Percentiles rank a stretch among this genome's conserved stretches.
Conservation (phyloP, 2,113 vertebrate species). For the Dasyprocta punctata region DNA sequence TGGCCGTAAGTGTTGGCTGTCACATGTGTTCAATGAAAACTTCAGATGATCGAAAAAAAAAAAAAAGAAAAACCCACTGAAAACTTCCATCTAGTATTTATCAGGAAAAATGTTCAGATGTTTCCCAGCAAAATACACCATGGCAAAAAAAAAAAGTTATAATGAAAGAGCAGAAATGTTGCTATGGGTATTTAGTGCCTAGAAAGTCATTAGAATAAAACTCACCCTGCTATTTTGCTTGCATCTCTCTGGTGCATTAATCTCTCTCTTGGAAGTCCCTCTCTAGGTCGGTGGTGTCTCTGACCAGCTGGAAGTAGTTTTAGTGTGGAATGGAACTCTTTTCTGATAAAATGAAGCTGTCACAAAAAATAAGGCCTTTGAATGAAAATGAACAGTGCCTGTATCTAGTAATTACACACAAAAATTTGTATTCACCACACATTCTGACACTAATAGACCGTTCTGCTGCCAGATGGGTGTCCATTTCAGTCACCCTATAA, state of each 20-base stretch:
- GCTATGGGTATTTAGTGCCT: slow-evolving; percentile 15
- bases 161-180: background rate
- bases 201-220: slow-evolving; percentile 63
- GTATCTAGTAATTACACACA: slow-evolving; percentile 82
- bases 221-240: slow-evolving; percentile 50
- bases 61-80: background rate
- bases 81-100: slow-evolving; percentile 26
- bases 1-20: slow-evolving; percentile 34
- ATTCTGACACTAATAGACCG: slow-evolving; percentile 71
- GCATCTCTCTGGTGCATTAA: slow-evolving; percentile 57
- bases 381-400: slow-evolving; percentile 83
- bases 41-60: slow-evolving; percentile 27
- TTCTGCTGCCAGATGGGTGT: slow-evolving; percentile 81
- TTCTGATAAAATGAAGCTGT: slow-evolving; percentile 81
- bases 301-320: slow-evolving; percentile 75
- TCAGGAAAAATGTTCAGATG: slow-evolving; percentile 45
- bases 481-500: background rate
- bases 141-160: background rate
- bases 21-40: slow-evolving; percentile 22
- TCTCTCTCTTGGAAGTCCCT: slow-evolving; percentile 70
- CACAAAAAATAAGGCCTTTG: slow-evolving; percentile 76
- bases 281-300: slow-evolving; percentile 59
- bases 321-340: slow-evolving; percentile 63
- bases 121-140: slow-evolving; percentile 25
- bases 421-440: slow-evolving; percentile 53